phyloP scores from a whole-genome alignment of 2,888 invertebrate species.

The Amaurobius ferox region DNA sequence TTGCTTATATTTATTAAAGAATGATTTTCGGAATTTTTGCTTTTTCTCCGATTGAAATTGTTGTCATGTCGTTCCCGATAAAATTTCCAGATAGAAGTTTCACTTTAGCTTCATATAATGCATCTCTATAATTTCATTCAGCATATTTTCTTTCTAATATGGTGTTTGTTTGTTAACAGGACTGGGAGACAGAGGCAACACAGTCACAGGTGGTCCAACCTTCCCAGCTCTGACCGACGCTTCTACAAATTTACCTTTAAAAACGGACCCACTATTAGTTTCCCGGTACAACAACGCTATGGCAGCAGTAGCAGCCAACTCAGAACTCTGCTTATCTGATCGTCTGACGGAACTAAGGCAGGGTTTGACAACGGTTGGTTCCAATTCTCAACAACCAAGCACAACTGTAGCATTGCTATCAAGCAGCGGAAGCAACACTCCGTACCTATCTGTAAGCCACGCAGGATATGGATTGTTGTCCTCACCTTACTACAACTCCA shows the following conservation, averaged over 20 bases:
- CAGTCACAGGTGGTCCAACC: conserved; percentile 39
- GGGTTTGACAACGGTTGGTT: conserved; percentile 50
- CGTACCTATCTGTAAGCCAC: conserved; percentile 68
- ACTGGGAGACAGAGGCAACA: conserved; percentile 37
- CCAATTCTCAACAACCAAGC: conserved; percentile 65
- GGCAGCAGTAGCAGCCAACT: conserved; percentile 61
- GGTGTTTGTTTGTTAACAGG: too few relatives aligned
- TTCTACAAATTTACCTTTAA: conserved; percentile 49
- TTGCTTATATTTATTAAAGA: too few relatives aligned
- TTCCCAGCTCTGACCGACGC: conserved; percentile 67
- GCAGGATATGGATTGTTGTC: conserved; percentile 72
- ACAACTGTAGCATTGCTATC: conserved; percentile 72
- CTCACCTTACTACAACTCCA: conserved; percentile 72
- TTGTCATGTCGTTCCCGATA: too few relatives aligned
- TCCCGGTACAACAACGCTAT: conserved; percentile 52
- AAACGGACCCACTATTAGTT: conserved; percentile 67
- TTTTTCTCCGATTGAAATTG: too few relatives aligned
- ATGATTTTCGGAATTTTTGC: background rate
- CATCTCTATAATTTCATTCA: too few relatives aligned
- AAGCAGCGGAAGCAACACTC: conserved; percentile 27
- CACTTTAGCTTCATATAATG: too few relatives aligned
- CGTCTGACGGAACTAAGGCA: conserved; percentile 71
- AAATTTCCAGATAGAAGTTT: too few relatives aligned
- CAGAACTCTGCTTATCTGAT: conserved; percentile 68
- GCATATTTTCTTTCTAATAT: too few relatives aligned